Evolutionary conservation across 2,797 vertebrate species (phyloP).

Genomic region (Hemibagrus guttatus): DNA sequence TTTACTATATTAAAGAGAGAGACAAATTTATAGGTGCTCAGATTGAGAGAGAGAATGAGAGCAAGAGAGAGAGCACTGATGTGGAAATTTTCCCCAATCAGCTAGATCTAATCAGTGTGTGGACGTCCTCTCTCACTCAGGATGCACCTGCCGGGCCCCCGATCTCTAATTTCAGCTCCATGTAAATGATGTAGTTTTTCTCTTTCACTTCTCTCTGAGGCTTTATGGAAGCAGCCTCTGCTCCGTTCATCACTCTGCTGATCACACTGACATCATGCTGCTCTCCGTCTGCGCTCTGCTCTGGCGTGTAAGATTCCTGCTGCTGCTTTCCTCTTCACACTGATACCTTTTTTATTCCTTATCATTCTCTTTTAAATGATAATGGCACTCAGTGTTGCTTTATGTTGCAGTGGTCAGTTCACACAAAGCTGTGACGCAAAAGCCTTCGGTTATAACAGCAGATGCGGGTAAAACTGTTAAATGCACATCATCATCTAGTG

Average conservation of each 20-base stretch:
- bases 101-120: not conserved
- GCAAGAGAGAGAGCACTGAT: not conserved
- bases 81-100: not conserved
- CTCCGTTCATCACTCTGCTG: constrained; percentile 4
- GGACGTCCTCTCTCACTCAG: not conserved
- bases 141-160: constrained; percentile 9
- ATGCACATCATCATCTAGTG: too few relatives aligned
- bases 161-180: not conserved
- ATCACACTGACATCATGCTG: constrained; percentile 8
- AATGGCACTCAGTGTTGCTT: not conserved
- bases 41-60: not conserved
- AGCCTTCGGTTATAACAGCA: not conserved
- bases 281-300: constrained; percentile 1
- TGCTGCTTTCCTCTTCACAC: not conserved
- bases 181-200: constrained; percentile 15
- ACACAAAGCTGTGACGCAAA: constrained; percentile 4
- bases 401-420: constrained; percentile 19
- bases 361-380: not conserved
- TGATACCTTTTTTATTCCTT: not conserved
- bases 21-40: not conserved
- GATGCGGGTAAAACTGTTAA: not conserved
- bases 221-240: not conserved
- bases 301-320: constrained; percentile 18
- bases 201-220: not conserved
- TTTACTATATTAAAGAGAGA: not conserved